phyloP scores from a whole-genome alignment of 2,113 vertebrate genomes.

The Prolemur simus region DNA sequence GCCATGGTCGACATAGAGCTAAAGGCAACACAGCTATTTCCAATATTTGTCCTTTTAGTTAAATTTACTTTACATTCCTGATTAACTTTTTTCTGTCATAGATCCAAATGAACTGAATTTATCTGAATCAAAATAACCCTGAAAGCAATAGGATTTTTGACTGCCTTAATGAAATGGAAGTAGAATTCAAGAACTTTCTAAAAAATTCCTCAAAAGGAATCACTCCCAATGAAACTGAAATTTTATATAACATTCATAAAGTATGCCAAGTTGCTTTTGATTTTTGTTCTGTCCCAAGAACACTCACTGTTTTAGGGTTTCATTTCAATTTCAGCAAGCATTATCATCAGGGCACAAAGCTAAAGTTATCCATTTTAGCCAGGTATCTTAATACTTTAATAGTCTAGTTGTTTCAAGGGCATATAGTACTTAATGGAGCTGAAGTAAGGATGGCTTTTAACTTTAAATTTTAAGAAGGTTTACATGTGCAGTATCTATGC shows the following conservation, averaged over 20 bases:
- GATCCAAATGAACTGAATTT: neutral
- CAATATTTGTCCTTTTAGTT: neutral
- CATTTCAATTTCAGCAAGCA: neutral
- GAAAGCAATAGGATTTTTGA: neutral
- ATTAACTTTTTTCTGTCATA: neutral
- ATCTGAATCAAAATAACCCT: neutral
- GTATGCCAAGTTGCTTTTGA: neutral
- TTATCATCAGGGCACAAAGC: neutral
- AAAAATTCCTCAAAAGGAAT: conserved; percentile 21
- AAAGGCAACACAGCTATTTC: neutral
- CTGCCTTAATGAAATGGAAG: neutral
- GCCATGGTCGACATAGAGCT: neutral
- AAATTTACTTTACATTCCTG: neutral
- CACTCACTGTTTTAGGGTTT: neutral
- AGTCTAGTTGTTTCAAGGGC: neutral
- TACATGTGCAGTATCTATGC: neutral
- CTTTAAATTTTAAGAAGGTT: neutral
- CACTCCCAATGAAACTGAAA: neutral
- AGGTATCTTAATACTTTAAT: neutral
- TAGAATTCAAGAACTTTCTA: neutral
- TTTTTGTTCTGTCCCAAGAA: neutral
- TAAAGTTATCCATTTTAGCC: neutral
- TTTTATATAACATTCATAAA: neutral
- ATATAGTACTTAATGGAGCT: neutral
- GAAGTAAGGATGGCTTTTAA: neutral